Conservation (phyloP, 2,888 invertebrate species). For the Sinopyrophorus schimmeli region DNA sequence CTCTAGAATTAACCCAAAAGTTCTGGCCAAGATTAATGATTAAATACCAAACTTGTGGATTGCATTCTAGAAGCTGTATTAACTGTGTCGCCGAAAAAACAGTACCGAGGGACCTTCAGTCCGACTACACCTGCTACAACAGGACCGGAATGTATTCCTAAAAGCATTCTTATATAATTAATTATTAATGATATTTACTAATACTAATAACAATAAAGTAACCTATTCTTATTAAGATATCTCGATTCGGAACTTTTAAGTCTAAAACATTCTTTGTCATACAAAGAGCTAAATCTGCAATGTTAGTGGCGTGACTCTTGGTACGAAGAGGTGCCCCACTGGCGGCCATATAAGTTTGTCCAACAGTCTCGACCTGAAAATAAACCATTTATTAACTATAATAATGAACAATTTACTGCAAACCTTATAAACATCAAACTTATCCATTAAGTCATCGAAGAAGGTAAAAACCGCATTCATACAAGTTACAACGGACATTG, state of each 20-base stretch:
- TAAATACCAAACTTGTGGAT: constrained; percentile 63
- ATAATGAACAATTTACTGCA: constrained; percentile 7
- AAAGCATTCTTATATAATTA: constrained; percentile 5
- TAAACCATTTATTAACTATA: constrained; percentile 1
- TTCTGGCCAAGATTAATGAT: background rate
- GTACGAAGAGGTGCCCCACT: constrained; percentile 83
- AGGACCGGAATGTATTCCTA: constrained; percentile 83
- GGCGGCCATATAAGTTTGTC: constrained; percentile 90
- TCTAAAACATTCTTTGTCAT: constrained; percentile 70
- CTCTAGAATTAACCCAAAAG: background rate
- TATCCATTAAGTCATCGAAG: constrained; percentile 80
- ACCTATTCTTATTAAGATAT: constrained; percentile 66
- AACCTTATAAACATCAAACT: constrained; percentile 84
- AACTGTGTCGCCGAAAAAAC: constrained; percentile 88
- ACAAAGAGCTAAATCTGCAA: constrained; percentile 77
- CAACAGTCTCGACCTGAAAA: constrained; percentile 89
- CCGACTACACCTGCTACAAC: constrained; percentile 89
- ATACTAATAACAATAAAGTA: constrained; percentile 16
- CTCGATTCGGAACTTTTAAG: constrained; percentile 55
- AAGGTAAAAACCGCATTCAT: constrained; percentile 83
- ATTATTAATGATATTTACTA: no score
- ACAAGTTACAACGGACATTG: constrained; percentile 77
- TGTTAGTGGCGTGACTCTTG: constrained; percentile 73
- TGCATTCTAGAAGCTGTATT: constrained; percentile 93
- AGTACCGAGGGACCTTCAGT: constrained; percentile 81